Percentiles rank a stretch among this genome's conserved stretches.
Evolutionary conservation across 2,113 vertebrate genomes (phyloP).

Genomic region (Panthera leo): DNA sequence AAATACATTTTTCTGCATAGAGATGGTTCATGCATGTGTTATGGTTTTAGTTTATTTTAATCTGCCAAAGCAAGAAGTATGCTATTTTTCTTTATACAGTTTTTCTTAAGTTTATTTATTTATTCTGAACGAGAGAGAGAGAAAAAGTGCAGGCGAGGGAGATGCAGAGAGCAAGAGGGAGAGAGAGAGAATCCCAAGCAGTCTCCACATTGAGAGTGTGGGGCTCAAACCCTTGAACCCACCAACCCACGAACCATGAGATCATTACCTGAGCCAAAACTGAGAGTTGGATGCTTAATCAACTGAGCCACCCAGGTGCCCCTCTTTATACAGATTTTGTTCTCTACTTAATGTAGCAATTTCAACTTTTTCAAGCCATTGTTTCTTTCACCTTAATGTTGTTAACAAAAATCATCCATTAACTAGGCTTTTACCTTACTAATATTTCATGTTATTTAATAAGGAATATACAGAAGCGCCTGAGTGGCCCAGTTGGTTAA

Average conservation of each 20-base stretch:
- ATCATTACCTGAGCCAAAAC: too few relatives aligned
- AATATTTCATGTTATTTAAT: not conserved
- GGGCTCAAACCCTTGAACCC: too few relatives aligned
- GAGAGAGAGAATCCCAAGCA: too few relatives aligned
- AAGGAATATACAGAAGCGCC: not conserved
- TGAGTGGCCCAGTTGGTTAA: too few relatives aligned
- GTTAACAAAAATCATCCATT: not conserved
- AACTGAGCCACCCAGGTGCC: too few relatives aligned
- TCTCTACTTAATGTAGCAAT: not conserved
- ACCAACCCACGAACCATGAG: too few relatives aligned
- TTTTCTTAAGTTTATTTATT: not conserved
- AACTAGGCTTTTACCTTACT: not conserved
- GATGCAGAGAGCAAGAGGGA: too few relatives aligned
- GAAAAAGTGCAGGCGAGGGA: too few relatives aligned
- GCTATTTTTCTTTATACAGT: not conserved
- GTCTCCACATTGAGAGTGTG: too few relatives aligned
- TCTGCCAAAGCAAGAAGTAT: not conserved
- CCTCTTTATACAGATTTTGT: not conserved
- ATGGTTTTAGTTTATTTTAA: conserved; percentile 11
- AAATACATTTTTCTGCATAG: not conserved
- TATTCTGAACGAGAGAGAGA: too few relatives aligned
- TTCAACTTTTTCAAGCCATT: not conserved
- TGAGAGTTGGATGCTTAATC: too few relatives aligned
- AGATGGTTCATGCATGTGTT: not conserved
- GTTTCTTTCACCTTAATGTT: conserved; percentile 27